These are phyloP conservation scores for Edolisoma coerulescens DNA, from an alignment of 2,113 vertebrate genomes.

Conservation along the genomic window DNA sequence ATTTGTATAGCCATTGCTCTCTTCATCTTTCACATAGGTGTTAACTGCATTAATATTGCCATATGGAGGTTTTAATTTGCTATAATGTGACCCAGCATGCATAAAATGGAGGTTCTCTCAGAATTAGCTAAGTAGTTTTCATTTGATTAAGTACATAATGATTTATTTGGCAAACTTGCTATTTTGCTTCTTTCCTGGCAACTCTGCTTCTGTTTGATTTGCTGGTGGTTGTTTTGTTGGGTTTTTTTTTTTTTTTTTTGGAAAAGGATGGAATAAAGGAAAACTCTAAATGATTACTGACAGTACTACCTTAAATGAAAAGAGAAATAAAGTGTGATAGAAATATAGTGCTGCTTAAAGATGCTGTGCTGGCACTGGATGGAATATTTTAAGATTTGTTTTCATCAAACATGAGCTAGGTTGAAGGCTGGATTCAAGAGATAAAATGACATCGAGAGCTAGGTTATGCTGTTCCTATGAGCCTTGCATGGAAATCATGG, in stretches of 20 bases:
- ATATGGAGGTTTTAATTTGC: neutral
- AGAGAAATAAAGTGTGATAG: constrained; percentile 22
- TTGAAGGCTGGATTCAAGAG: constrained; percentile 52
- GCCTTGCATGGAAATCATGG: constrained; percentile 9
- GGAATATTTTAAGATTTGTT: constrained; percentile 52
- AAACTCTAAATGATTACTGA: neutral
- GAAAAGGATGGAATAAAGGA: neutral
- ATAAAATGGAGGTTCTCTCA: neutral
- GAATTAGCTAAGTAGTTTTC: neutral
- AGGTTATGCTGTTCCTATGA: neutral
- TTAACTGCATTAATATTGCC: neutral
- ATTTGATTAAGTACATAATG: constrained; percentile 11
- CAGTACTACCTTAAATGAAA: neutral
- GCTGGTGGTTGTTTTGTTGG: neutral
- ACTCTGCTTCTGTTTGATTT: constrained; percentile 9
- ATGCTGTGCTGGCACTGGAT: constrained; percentile 6
- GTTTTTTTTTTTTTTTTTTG: neutral
- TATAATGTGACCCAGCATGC: neutral
- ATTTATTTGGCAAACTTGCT: constrained; percentile 19
- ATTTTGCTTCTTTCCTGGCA: neutral
- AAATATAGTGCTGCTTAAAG: constrained; percentile 23
- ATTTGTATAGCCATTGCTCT: neutral
- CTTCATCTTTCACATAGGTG: neutral
- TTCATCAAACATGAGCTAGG: constrained; percentile 34
- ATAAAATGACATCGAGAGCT: constrained; percentile 37